Evolutionary conservation across 2,797 vertebrate species (phyloP).

Genomic region (Setipinna tenuifilis): DNA sequence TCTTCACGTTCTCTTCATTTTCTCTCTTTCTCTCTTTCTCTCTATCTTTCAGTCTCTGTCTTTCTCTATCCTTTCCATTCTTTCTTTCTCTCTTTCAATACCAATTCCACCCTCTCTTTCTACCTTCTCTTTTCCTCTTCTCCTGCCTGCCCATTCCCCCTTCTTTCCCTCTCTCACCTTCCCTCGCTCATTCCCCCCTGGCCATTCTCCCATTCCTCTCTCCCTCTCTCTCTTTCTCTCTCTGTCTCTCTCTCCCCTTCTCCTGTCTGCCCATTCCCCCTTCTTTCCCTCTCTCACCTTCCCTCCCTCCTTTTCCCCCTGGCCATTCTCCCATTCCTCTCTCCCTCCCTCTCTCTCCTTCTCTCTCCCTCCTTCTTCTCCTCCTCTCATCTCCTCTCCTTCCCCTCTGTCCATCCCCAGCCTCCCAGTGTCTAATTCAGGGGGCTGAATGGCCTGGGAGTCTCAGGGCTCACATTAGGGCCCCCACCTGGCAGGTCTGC

Average conservation of each 20-base stretch:
- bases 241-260: no score
- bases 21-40: neutral
- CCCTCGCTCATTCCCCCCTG: no score
- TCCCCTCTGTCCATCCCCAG: neutral
- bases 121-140: neutral
- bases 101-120: neutral
- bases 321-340: neutral
- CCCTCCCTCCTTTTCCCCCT: neutral
- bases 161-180: neutral
- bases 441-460: neutral
- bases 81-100: neutral
- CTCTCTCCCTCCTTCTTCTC: neutral
- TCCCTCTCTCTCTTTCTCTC: no score
- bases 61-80: neutral
- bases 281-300: neutral
- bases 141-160: no score
- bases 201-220: no score
- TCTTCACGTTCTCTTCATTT: no score
- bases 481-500: neutral
- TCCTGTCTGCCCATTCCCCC: neutral
- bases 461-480: neutral
- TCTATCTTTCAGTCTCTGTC: neutral
- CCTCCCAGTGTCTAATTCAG: constrained; percentile 10
- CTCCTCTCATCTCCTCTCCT: neutral
- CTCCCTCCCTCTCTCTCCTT: neutral